Evolutionary conservation across 2,797 vertebrate genomes (phyloP).

Genomic region (Crenuchus spilurus): DNA sequence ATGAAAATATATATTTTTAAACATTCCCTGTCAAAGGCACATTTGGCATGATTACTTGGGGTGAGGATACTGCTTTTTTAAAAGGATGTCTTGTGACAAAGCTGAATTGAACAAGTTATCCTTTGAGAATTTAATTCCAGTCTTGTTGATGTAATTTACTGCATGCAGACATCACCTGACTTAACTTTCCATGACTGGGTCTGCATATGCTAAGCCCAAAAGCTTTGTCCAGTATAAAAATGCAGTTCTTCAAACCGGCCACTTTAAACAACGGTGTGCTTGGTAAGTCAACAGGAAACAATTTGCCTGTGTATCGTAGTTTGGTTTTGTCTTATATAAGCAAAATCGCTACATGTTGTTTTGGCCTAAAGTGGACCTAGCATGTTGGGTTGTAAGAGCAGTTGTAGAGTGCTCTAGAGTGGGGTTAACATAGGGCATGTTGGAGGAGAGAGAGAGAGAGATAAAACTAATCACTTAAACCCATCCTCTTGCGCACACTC

Average conservation of each 20-base stretch:
- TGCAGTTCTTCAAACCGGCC: background rate
- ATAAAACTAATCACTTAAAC: slow-evolving; percentile 41
- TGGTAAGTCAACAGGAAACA: background rate
- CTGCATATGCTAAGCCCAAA: no score
- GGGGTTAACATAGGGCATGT: background rate
- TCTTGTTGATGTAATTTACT: background rate
- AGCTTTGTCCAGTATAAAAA: background rate
- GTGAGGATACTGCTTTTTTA: no score
- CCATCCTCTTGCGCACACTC: background rate
- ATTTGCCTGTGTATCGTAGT: background rate
- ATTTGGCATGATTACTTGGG: no score
- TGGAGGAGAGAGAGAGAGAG: background rate
- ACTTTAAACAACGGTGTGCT: background rate
- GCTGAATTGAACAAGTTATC: no score
- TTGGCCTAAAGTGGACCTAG: background rate
- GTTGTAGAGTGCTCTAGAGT: background rate
- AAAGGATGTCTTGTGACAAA: no score
- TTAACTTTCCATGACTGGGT: background rate
- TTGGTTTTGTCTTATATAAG: background rate
- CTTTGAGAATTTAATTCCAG: background rate
- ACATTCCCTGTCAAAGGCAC: no score
- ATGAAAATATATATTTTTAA: no score
- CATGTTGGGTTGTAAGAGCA: background rate
- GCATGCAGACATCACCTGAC: background rate
- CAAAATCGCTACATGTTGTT: background rate